Evolutionary conservation across 2,888 invertebrate species (phyloP).

Genomic region (Stramonita haemastoma): DNA sequence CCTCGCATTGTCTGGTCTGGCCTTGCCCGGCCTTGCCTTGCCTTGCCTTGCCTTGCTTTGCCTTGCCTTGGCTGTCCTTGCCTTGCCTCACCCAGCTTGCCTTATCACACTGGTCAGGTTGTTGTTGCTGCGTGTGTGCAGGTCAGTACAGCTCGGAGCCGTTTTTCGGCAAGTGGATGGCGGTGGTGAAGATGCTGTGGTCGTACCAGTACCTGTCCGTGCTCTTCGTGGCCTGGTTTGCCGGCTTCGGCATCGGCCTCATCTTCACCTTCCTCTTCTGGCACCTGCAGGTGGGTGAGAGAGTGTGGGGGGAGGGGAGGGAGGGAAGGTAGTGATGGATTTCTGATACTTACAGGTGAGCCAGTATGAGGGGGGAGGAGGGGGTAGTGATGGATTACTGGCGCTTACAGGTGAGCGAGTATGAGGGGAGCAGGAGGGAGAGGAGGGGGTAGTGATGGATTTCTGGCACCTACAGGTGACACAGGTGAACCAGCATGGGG

Average conservation of each 20-base stretch:
- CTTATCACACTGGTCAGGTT: too few relatives aligned
- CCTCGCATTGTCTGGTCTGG: too few relatives aligned
- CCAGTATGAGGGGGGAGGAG: neutral
- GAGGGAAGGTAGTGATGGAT: neutral
- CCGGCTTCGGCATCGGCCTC: constrained; percentile 99
- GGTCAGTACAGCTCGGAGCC: constrained; percentile 57
- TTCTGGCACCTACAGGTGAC: too few relatives aligned
- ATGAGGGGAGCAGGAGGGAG: neutral
- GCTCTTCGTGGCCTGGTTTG: constrained; percentile 97
- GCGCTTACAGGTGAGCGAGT: neutral
- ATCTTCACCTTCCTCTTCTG: constrained; percentile 99
- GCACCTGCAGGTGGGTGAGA: constrained; percentile 84
- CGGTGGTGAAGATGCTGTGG: constrained; percentile 92
- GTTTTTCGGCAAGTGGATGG: constrained; percentile 85
- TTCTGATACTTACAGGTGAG: neutral
- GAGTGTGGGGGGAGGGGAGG: neutral
- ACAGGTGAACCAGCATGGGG: too few relatives aligned
- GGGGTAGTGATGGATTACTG: neutral
- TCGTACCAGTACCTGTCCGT: constrained; percentile 86
- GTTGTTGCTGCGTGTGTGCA: neutral
- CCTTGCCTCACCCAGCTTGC: too few relatives aligned
- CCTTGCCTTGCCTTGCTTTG: too few relatives aligned
- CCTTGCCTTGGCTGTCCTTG: too few relatives aligned
- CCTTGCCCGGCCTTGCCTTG: too few relatives aligned
- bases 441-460: too few relatives aligned